A percentile compares a stretch with the other conserved stretches of the same genome.
Conservation (phyloP, 2,113 vertebrate species). For the Eolophus roseicapilla region DNA sequence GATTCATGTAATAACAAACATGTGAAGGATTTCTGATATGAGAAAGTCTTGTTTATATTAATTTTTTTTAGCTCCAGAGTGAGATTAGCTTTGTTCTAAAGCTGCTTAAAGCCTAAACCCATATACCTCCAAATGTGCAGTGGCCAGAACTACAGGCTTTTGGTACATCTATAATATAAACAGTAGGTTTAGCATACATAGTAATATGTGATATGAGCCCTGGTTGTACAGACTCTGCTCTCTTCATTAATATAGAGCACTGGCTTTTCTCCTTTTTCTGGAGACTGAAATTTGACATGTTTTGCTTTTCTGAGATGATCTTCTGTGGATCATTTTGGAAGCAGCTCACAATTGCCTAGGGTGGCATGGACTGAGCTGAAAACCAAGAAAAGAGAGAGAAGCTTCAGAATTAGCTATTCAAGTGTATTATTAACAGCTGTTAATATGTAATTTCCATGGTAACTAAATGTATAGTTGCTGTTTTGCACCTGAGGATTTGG, state of each 20-base stretch:
- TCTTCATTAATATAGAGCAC: not conserved
- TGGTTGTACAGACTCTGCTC: not conserved
- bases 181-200: not conserved
- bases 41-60: not conserved
- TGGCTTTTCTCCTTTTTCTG: not conserved
- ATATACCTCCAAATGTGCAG: not conserved
- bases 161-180: not conserved
- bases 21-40: conserved; percentile 31
- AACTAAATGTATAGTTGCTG: not conserved
- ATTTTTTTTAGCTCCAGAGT: conserved; percentile 1
- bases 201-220: not conserved
- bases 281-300: not conserved
- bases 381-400: not conserved
- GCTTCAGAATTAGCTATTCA: not conserved
- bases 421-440: not conserved
- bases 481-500: not conserved
- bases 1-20: conserved; percentile 46
- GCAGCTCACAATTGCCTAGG: not conserved
- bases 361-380: not conserved
- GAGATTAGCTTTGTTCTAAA: conserved; percentile 1
- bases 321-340: not conserved
- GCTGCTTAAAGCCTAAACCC: not conserved
- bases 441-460: not conserved
- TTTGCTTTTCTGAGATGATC: not conserved
- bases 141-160: not conserved